Evolutionary conservation across 2,113 vertebrate species (phyloP).

Genomic region (Rousettus leschenaultii): DNA sequence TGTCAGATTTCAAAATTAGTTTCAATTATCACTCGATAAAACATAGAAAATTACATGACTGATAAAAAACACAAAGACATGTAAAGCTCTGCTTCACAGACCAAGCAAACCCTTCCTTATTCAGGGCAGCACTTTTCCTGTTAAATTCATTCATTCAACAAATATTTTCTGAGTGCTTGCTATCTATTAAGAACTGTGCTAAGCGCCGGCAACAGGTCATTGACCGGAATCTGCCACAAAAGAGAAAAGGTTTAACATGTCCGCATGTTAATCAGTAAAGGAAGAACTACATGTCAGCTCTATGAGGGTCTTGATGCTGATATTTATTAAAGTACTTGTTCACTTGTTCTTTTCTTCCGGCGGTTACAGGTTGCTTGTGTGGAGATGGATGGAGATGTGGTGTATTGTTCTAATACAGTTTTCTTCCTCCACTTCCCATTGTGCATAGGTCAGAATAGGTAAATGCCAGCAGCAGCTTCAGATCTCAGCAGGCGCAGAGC

Average conservation of each 20-base stretch:
- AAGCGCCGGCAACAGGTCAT: neutral
- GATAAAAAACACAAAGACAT: neutral
- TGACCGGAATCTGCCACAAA: neutral
- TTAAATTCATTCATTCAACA: slow-evolving; percentile 8
- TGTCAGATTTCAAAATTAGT: neutral
- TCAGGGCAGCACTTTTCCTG: neutral
- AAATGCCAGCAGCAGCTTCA: neutral
- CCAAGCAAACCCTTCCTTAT: neutral
- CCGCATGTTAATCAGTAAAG: neutral
- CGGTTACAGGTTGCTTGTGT: neutral
- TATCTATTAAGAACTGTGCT: neutral
- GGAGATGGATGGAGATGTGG: neutral
- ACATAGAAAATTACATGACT: neutral
- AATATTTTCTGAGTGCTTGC: neutral
- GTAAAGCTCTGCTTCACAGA: neutral
- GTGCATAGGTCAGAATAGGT: neutral
- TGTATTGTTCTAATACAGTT: neutral
- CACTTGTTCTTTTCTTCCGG: neutral
- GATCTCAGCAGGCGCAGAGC: neutral
- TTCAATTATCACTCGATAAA: neutral
- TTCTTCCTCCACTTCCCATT: neutral
- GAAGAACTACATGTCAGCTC: neutral
- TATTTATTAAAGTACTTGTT: neutral
- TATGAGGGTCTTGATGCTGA: neutral
- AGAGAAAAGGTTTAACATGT: neutral